These are phyloP conservation scores for Cotesia chilonis DNA, from an alignment of 1,140 invertebrate genomes.

Conservation along the genomic window DNA sequence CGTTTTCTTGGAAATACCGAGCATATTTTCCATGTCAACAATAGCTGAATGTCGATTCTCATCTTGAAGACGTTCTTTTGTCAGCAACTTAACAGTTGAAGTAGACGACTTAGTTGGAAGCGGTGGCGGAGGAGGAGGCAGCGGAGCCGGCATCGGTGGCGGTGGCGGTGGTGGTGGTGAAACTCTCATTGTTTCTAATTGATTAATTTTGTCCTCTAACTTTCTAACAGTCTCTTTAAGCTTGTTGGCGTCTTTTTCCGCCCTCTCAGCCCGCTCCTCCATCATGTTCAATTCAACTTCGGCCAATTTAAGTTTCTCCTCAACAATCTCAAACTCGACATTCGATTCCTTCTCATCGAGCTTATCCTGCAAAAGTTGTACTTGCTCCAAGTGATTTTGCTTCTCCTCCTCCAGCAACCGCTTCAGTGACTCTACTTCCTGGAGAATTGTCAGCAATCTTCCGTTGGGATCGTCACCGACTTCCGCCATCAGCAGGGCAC, in stretches of 20 bases:
- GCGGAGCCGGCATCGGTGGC: constrained; percentile 60
- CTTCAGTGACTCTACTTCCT: constrained; percentile 72
- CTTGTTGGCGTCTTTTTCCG: constrained; percentile 65
- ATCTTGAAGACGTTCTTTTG: constrained; percentile 48
- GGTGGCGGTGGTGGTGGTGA: constrained; percentile 49
- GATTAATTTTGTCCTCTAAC: constrained; percentile 54
- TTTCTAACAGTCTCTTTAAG: constrained; percentile 49
- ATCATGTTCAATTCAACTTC: constrained; percentile 73
- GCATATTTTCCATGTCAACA: constrained; percentile 70
- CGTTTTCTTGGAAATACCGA: constrained; percentile 64
- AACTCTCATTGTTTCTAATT: constrained; percentile 56
- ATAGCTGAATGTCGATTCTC: constrained; percentile 57
- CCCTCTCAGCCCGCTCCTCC: constrained; percentile 69
- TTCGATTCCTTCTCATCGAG: constrained; percentile 73
- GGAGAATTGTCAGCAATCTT: constrained; percentile 66
- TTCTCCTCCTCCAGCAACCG: constrained; percentile 71
- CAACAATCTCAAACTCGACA: constrained; percentile 73
- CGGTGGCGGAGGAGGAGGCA: constrained; percentile 59
- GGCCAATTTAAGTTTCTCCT: constrained; percentile 75
- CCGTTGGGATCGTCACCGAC: constrained; percentile 67
- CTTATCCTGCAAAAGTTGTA: constrained; percentile 72
- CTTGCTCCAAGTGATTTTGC: constrained; percentile 64
- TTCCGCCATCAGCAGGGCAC: constrained; percentile 72
- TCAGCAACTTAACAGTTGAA: constrained; percentile 49
- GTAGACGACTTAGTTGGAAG: constrained; percentile 46